phyloP scores from a whole-genome alignment of 2,113 vertebrate species.

The Otus sunia region DNA sequence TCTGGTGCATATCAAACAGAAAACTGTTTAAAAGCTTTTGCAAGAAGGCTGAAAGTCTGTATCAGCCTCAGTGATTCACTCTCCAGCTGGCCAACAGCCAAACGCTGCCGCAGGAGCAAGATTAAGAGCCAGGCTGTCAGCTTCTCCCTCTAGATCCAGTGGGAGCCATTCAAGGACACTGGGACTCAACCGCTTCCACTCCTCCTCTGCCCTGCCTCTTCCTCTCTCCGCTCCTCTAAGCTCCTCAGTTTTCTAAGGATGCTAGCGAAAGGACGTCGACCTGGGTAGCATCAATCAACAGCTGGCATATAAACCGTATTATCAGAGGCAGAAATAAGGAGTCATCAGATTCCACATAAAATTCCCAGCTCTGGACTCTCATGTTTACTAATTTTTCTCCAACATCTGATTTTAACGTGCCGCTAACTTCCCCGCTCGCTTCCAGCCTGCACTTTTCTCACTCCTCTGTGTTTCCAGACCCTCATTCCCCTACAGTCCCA shows the following conservation, averaged over 20 bases:
- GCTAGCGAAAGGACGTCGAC: neutral
- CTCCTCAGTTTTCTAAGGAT: neutral
- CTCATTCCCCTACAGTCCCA: neutral
- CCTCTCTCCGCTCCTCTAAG: neutral
- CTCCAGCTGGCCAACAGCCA: constrained; percentile 42
- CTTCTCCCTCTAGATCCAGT: constrained; percentile 1
- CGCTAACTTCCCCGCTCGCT: neutral
- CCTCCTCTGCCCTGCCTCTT: neutral
- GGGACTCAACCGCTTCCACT: neutral
- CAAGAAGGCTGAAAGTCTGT: neutral
- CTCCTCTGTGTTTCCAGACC: neutral
- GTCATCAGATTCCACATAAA: neutral
- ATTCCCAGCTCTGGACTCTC: neutral
- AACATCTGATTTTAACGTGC: neutral
- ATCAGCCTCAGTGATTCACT: neutral
- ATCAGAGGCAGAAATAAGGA: neutral
- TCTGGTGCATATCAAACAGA: neutral
- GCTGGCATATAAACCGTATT: neutral
- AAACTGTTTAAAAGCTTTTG: constrained; percentile 23
- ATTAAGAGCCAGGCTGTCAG: constrained; percentile 34
- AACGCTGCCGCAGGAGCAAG: neutral
- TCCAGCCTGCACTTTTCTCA: neutral
- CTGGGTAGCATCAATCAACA: neutral
- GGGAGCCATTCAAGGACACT: constrained; percentile 50
- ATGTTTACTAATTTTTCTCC: neutral